These are phyloP conservation scores for Diceros bicornis DNA, from an alignment of 2,797 vertebrate genomes.

Conservation along the genomic window DNA sequence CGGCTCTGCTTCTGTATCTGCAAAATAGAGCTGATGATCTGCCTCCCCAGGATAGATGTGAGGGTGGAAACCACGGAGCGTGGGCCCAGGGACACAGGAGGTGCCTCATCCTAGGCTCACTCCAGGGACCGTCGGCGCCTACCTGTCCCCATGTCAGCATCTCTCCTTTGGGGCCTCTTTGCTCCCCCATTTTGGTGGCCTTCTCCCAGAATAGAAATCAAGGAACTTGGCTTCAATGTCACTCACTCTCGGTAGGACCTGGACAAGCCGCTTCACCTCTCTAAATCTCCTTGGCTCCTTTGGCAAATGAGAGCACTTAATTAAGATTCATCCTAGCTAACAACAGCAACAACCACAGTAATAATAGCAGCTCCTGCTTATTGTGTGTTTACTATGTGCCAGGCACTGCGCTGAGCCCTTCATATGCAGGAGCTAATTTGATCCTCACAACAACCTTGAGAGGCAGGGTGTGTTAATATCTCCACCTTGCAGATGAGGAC, in stretches of 20 bases:
- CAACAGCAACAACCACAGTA: not conserved
- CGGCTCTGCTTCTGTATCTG: not conserved
- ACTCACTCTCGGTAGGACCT: not conserved
- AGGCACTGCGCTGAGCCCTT: not conserved
- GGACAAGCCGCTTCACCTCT: not conserved
- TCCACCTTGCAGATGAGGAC: not conserved
- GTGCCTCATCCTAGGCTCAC: not conserved
- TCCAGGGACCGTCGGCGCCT: fast-evolving
- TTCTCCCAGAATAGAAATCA: not conserved
- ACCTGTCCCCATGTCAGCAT: fast-evolving
- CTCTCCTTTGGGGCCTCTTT: not conserved
- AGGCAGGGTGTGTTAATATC: not conserved
- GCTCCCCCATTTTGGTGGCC: not conserved
- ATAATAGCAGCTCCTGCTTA: not conserved
- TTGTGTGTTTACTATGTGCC: not conserved
- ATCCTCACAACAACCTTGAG: not conserved
- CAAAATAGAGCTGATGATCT: fast-evolving
- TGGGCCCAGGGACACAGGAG: not conserved
- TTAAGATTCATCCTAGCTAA: not conserved
- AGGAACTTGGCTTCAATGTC: not conserved
- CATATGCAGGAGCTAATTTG: not conserved
- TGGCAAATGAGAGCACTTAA: not conserved
- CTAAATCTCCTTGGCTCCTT: not conserved
- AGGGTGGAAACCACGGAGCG: fast-evolving
- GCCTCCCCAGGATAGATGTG: not conserved